Evolutionary conservation across 2,113 vertebrate genomes (phyloP).

Genomic region (Mastomys natalensis): DNA sequence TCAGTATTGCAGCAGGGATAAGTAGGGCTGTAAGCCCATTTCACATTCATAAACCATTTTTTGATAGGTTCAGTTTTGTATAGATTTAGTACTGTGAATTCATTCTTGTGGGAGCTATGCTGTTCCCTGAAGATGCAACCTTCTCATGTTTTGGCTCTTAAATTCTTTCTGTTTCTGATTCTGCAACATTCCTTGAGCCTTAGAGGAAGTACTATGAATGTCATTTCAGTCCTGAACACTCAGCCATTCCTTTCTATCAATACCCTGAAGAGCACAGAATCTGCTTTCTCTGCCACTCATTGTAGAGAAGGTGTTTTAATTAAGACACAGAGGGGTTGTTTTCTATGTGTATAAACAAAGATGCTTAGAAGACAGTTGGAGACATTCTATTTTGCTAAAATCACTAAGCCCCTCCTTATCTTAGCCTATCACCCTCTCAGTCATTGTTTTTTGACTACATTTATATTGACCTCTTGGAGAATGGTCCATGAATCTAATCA

Average conservation of each 20-base stretch:
- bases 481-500: neutral
- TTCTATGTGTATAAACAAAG: neutral
- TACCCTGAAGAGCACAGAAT: neutral
- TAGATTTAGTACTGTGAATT: neutral
- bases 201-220: neutral
- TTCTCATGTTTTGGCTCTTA: too few species aligned
- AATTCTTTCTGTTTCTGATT: neutral
- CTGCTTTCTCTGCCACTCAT: neutral
- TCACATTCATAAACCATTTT: neutral
- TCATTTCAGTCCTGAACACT: neutral
- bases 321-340: neutral
- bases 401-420: neutral
- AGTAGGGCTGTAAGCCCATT: neutral
- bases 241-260: neutral
- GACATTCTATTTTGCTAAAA: neutral
- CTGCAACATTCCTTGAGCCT: neutral
- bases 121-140: neutral
- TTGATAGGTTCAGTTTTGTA: neutral
- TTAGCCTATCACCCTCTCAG: neutral
- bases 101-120: neutral
- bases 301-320: neutral
- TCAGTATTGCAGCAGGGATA: too few species aligned
- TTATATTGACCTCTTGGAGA: neutral
- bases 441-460: neutral
- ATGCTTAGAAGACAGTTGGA: neutral